Percentiles rank a stretch among this genome's conserved stretches.
Conservation (phyloP, 2,113 vertebrate genomes). For the Salvelinus sp. region DNA sequence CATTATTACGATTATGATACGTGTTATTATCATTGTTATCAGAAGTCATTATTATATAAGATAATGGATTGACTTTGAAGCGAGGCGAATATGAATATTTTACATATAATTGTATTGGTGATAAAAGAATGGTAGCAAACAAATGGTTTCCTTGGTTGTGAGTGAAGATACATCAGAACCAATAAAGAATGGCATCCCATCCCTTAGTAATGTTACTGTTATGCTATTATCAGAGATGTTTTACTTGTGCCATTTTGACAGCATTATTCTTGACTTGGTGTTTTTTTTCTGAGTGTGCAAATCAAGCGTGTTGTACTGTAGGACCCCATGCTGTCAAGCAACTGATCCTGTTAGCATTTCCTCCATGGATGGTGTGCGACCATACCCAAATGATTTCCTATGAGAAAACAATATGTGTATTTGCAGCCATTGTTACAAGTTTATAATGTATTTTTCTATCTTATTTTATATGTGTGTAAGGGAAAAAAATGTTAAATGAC, state of each 20-base stretch:
- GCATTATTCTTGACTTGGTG: conserved; percentile 72
- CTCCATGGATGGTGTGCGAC: conserved; percentile 84
- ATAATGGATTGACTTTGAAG: not conserved
- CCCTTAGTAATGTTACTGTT: conserved; percentile 81
- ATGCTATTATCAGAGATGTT: conserved; percentile 78
- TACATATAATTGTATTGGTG: not conserved
- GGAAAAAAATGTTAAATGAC: conserved; percentile 84
- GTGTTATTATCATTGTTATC: conserved; percentile 15
- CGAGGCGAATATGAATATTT: conserved; percentile 1
- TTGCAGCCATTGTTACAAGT: conserved; percentile 95
- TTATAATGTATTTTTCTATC: conserved; percentile 97
- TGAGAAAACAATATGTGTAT: conserved; percentile 91
- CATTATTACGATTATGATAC: conserved; percentile 30
- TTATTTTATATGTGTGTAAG: conserved; percentile 92
- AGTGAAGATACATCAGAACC: conserved; percentile 24
- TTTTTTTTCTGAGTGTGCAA: conserved; percentile 71
- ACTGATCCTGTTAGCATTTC: conserved; percentile 80
- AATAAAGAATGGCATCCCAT: conserved; percentile 82
- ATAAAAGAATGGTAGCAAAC: conserved; percentile 3
- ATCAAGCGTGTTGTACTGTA: conserved; percentile 80
- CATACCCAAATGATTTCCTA: conserved; percentile 91
- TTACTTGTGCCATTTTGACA: conserved; percentile 77
- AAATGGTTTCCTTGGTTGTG: conserved; percentile 16
- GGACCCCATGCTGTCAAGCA: conserved; percentile 79
- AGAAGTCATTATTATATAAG: not conserved